Evolutionary conservation across 35 echinoderm and acorn worm species (phyloP).

Genomic region (Ophioderma brevispina): DNA sequence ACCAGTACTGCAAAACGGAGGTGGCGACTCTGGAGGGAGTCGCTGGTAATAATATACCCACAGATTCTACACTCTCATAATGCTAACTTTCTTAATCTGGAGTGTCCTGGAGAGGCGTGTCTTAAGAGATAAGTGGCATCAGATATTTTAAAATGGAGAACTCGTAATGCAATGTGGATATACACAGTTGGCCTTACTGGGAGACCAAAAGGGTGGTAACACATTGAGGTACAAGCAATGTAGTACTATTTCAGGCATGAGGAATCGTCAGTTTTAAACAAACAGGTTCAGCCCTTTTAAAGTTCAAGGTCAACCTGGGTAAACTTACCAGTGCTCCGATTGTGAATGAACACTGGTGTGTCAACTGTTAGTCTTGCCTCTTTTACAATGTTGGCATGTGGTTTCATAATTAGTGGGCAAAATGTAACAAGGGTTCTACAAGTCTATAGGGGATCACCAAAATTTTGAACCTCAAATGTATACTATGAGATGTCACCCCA

Average conservation of each 20-base stretch:
- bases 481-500: no score
- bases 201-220: slow-evolving; percentile 86
- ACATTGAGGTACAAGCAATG: slow-evolving; percentile 6
- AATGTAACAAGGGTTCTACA: no score
- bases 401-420: no score
- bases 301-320: no score
- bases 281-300: slow-evolving; percentile 10
- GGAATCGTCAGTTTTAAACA: slow-evolving; percentile 65
- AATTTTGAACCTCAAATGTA: no score
- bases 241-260: no score
- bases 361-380: no score
- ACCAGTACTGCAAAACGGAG: background rate
- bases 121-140: slow-evolving; percentile 70
- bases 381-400: no score
- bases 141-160: slow-evolving; percentile 84
- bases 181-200: slow-evolving; percentile 98
- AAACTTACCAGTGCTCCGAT: no score
- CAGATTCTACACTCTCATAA: background rate
- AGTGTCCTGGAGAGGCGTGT: slow-evolving; percentile 44
- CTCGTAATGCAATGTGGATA: slow-evolving; percentile 73
- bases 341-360: no score
- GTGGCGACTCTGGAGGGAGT: background rate
- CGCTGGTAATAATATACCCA: background rate
- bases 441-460: no score
- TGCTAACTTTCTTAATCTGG: background rate